These are phyloP conservation scores for Natator depressus DNA, from an alignment of 2,113 vertebrate species.

Conservation along the genomic window DNA sequence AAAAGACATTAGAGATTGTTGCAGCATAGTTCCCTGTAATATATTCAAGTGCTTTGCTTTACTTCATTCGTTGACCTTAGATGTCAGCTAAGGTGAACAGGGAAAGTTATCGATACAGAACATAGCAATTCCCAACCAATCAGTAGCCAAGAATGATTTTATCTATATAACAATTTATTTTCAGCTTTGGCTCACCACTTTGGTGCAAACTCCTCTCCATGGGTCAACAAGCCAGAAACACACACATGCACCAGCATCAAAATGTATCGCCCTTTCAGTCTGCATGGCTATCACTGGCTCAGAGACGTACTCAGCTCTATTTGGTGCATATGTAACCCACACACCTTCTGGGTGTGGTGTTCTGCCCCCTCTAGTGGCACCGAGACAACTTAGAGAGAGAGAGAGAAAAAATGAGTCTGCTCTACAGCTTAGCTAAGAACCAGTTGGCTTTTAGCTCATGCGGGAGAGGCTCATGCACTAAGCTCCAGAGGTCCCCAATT, in stretches of 20 bases:
- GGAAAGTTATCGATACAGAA: conserved; percentile 43
- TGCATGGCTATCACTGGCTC: neutral
- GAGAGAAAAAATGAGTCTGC: too few species aligned
- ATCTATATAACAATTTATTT: conserved; percentile 53
- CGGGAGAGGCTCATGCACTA: too few species aligned
- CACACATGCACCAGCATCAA: neutral
- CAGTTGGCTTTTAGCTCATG: too few species aligned
- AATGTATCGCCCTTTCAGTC: neutral
- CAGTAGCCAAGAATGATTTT: conserved; percentile 43
- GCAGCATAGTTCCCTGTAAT: neutral
- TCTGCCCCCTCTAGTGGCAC: too few species aligned
- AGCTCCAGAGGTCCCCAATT: too few species aligned
- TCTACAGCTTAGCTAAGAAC: too few species aligned
- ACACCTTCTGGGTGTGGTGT: too few species aligned
- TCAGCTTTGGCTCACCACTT: conserved; percentile 39
- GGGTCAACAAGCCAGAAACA: conserved; percentile 20
- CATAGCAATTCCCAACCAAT: conserved; percentile 17
- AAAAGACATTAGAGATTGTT: conserved; percentile 8
- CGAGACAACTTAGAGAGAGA: too few species aligned
- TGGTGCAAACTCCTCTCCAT: neutral
- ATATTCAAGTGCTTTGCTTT: conserved; percentile 15
- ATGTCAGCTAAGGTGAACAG: conserved; percentile 32
- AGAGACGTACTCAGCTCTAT: neutral
- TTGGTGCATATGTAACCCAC: neutral
- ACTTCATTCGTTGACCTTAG: conserved; percentile 42